These are phyloP conservation scores for Bombus turneri DNA, from an alignment of 1,140 invertebrate species.

Conservation along the genomic window DNA sequence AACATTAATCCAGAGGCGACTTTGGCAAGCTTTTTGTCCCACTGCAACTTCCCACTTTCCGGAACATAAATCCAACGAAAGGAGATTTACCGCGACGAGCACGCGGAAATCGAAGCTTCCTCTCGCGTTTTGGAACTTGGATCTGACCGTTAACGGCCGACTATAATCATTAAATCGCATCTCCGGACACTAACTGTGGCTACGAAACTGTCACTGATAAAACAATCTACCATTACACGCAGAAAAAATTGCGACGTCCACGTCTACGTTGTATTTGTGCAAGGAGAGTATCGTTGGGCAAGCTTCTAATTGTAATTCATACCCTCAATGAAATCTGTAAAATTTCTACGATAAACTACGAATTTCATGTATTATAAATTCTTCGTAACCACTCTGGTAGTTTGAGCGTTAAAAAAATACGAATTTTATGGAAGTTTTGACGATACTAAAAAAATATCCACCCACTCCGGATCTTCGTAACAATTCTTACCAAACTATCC, in stretches of 20 bases:
- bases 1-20: slow-evolving; percentile 12
- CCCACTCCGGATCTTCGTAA: background rate
- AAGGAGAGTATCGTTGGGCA: background rate
- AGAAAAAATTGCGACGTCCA: slow-evolving; percentile 14
- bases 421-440: background rate
- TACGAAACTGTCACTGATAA: slow-evolving; percentile 36
- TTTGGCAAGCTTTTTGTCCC: slow-evolving; percentile 8
- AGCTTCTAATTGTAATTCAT: background rate
- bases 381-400: background rate
- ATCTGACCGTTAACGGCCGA: slow-evolving; percentile 20
- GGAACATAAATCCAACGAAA: slow-evolving; percentile 36
- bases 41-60: slow-evolving; percentile 27
- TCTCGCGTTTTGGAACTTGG: background rate
- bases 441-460: background rate
- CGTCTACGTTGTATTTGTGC: background rate
- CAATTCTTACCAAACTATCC: background rate
- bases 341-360: background rate
- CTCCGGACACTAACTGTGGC: slow-evolving; percentile 14
- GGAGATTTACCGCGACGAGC: slow-evolving; percentile 36
- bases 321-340: background rate
- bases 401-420: background rate
- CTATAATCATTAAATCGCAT: slow-evolving; percentile 50
- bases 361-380: background rate
- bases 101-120: slow-evolving; percentile 33
- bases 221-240: background rate